These are phyloP conservation scores for Hiodon alosoides DNA, from an alignment of 2,113 vertebrate genomes.

Conservation along the genomic window DNA sequence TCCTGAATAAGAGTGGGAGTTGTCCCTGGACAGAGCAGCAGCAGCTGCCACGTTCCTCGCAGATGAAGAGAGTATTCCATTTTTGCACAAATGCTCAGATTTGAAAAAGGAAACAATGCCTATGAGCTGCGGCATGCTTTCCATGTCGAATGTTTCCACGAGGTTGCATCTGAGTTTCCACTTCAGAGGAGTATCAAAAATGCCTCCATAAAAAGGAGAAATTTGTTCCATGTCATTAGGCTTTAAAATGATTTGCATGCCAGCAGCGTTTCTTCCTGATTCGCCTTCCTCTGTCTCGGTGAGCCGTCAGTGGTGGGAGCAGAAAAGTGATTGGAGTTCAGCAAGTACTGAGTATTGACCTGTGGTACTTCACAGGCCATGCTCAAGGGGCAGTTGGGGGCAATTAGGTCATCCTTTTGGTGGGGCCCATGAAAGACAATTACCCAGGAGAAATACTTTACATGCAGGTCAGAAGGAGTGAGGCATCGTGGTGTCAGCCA, in stretches of 20 bases:
- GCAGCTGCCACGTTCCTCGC: background rate
- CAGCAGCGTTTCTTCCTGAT: constrained; percentile 43
- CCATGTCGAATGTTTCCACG: constrained; percentile 60
- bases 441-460: background rate
- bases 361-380: background rate
- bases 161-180: constrained; percentile 45
- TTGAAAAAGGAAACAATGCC: constrained; percentile 10
- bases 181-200: constrained; percentile 21
- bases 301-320: background rate
- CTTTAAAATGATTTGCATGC: constrained; percentile 44
- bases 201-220: constrained; percentile 44
- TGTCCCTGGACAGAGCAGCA: background rate
- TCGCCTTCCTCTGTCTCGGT: background rate
- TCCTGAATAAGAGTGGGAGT: background rate
- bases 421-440: constrained; percentile 1
- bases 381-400: background rate
- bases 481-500: background rate
- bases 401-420: constrained; percentile 7
- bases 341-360: background rate
- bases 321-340: background rate
- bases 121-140: constrained; percentile 49
- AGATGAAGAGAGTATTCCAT: background rate
- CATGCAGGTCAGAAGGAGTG: background rate
- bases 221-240: constrained; percentile 56
- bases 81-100: background rate